Conservation (phyloP, 2,113 vertebrate species). For the Poeciliopsis prolifica region DNA sequence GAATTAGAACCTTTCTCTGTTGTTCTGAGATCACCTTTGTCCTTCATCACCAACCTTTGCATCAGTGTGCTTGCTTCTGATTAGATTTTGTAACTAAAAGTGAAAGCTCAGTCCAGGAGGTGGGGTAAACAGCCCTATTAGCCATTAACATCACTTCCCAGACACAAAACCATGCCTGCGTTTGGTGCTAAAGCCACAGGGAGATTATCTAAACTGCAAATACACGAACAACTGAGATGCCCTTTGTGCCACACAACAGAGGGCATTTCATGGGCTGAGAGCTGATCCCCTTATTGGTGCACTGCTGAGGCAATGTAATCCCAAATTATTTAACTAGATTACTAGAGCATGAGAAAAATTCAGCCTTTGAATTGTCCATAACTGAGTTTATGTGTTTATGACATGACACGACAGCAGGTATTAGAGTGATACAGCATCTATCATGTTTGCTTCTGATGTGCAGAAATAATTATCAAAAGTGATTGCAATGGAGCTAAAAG, state of each 20-base stretch:
- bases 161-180: slow-evolving; percentile 57
- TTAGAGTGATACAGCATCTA: slow-evolving; percentile 25
- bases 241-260: slow-evolving; percentile 74
- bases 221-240: slow-evolving; percentile 61
- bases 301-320: slow-evolving; percentile 72
- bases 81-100: slow-evolving; percentile 56
- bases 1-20: slow-evolving; percentile 15
- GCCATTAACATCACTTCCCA: slow-evolving; percentile 62
- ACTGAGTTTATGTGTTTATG: slow-evolving; percentile 38
- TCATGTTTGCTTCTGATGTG: slow-evolving; percentile 3
- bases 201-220: slow-evolving; percentile 74
- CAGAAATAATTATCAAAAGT: slow-evolving; percentile 12
- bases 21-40: slow-evolving; percentile 15
- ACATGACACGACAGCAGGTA: slow-evolving; percentile 44
- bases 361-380: slow-evolving; percentile 66
- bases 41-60: slow-evolving; percentile 6
- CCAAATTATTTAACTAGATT: slow-evolving; percentile 81
- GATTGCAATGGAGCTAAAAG: slow-evolving; percentile 19
- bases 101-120: slow-evolving; percentile 44
- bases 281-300: slow-evolving; percentile 73
- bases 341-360: slow-evolving; percentile 69
- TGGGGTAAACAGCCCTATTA: slow-evolving; percentile 61
- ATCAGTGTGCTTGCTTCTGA: slow-evolving; percentile 36
- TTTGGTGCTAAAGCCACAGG: slow-evolving; percentile 56
- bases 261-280: slow-evolving; percentile 71